Base-by-base conservation (phyloP, 2,888 invertebrate genomes). In the Mesodorylaimus sp. region DNA sequence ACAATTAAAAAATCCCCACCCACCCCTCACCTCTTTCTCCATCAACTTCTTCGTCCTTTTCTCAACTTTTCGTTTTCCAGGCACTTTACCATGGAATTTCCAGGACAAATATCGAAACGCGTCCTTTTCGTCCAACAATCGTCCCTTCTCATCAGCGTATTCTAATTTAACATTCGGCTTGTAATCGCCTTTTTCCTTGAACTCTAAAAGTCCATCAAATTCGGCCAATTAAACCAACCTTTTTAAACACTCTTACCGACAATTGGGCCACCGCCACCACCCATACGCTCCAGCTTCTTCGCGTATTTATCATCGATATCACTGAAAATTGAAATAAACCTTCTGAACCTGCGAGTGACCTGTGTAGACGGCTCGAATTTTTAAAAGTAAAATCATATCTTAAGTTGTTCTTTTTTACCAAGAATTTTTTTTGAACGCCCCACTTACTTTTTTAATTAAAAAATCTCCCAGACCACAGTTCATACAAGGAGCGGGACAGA, bases 81-180 rank as follows among this genome's bases (percentile, higher is more conserved):
- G 91, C 1, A 91, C 91, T 73, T 97, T 95, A 48, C 97, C 97
- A 72, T 97, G 97, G 74, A 97, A 97, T 72, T 93, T 89, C 70
- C 93, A 95, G 25, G 88, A 89, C 49, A 95, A 75, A 73, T 88
- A 86, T 57, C 85, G 76, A 72, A 93, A 95, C 45, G 97, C 95
- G 73, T 97, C 95, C 70, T 97, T 97, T 50, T 83, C 80, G 61
- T 81, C 83, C 53, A 97, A 76, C 59, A 83, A 76, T 50, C 86
- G 80, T 0, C 97, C 97, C 63, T 84, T 83, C 65, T 93, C 91
- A 70, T 97, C 95, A 56, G 88, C 86, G 68, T 99, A 99, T 66
- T 93, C 89, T 60, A 95, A 73, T 70, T 89, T 89, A 37, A 93
- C 95, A 89, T 59, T 59, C 21, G 64, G 64, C 7, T 53, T 57